These are phyloP conservation scores for Achatina immaculata DNA, from an alignment of 1,140 invertebrate genomes.

Conservation along the genomic window DNA sequence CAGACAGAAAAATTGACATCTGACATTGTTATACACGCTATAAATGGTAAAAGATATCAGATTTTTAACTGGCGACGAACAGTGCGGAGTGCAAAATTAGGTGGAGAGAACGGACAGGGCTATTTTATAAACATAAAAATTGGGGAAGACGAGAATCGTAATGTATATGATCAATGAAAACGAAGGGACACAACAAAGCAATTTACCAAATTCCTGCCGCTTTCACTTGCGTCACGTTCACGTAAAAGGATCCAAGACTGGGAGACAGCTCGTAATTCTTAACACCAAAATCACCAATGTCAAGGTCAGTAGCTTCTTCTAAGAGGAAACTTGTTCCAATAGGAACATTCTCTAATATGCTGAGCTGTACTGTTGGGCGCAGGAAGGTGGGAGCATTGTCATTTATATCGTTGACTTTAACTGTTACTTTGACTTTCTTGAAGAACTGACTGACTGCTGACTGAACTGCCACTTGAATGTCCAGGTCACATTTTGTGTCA, in stretches of 20 bases:
- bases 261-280: conserved; percentile 34
- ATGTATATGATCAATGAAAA: too few relatives aligned
- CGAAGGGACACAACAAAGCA: too few relatives aligned
- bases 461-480: conserved; percentile 43
- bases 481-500: conserved; percentile 38
- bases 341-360: conserved; percentile 43
- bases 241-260: conserved; percentile 7
- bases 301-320: conserved; percentile 45
- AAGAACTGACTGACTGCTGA: conserved; percentile 42
- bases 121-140: too few relatives aligned
- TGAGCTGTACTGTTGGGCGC: conserved; percentile 27
- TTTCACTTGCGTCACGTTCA: conserved; percentile 17
- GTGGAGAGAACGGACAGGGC: too few relatives aligned
- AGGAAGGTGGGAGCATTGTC: conserved; percentile 49
- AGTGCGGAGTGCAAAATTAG: too few relatives aligned
- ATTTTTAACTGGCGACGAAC: too few relatives aligned
- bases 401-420: conserved; percentile 49
- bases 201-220: conserved; percentile 26
- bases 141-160: too few relatives aligned
- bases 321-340: conserved; percentile 44
- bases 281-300: conserved; percentile 43
- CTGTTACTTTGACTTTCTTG: conserved; percentile 43
- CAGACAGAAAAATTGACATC: too few relatives aligned
- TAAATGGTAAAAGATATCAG: too few relatives aligned
- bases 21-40: too few relatives aligned